Conservation (phyloP, 1,140 invertebrate genomes). For the Anadara kagoshimensis region DNA sequence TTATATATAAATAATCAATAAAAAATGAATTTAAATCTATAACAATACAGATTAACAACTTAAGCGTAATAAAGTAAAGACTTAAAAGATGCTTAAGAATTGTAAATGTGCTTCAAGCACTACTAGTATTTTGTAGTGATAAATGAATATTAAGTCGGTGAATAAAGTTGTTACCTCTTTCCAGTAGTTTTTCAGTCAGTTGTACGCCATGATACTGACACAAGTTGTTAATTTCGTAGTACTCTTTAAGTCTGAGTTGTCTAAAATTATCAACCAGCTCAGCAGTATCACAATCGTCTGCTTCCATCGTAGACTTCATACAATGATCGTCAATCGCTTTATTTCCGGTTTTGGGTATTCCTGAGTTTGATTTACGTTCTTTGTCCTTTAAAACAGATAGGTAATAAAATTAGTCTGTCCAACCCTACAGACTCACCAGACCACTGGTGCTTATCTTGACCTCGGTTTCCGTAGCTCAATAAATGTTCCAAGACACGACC, state of each 20-base stretch:
- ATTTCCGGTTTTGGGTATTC: conserved; percentile 64
- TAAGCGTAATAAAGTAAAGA: too few relatives aligned
- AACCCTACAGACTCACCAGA: background rate
- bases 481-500: too few relatives aligned
- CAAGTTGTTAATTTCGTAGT: conserved; percentile 55
- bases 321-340: conserved; percentile 69
- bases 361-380: conserved; percentile 30
- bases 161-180: conserved; percentile 54
- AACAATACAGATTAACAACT: too few relatives aligned
- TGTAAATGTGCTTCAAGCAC: too few relatives aligned
- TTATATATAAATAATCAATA: too few relatives aligned
- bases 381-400: conserved; percentile 18
- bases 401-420: background rate
- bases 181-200: conserved; percentile 57
- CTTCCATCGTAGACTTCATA: conserved; percentile 61
- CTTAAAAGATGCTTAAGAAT: too few relatives aligned
- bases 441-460: too few relatives aligned
- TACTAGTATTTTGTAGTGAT: too few relatives aligned
- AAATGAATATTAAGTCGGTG: too few relatives aligned
- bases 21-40: too few relatives aligned
- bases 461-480: too few relatives aligned
- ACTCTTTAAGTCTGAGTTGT: conserved; percentile 63
- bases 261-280: conserved; percentile 64
- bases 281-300: conserved; percentile 50
- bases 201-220: conserved; percentile 60